Evolutionary conservation across 1,140 invertebrate genomes (phyloP).

Genomic region (Drosophila busckii): DNA sequence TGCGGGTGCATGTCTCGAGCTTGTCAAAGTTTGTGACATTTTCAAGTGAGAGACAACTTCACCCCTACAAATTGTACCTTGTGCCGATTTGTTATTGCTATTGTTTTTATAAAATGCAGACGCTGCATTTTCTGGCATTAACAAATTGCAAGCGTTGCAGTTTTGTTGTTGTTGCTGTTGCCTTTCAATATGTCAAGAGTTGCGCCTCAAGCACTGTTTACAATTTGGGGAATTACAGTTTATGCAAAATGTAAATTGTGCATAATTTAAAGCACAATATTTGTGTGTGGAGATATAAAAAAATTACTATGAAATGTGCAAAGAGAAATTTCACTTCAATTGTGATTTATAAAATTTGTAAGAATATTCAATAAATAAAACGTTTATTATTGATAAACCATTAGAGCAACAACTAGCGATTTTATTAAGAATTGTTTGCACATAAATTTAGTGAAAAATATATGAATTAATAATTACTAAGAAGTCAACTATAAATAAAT

Average conservation of each 20-base stretch:
- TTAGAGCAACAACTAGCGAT: no score
- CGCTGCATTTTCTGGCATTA: conserved; percentile 19
- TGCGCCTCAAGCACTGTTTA: conserved; percentile 10
- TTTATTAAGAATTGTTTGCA: no score
- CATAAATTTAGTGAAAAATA: no score
- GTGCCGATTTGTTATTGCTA: conserved; percentile 5
- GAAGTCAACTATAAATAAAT: no score
- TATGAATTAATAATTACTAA: no score
- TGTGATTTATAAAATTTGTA: no score
- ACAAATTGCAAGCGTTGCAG: conserved; percentile 30
- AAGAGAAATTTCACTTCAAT: no score
- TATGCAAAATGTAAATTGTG: conserved; percentile 10
- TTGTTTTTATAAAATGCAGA: conserved; percentile 18
- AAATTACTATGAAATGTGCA: no score
- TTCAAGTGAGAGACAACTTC: conserved; percentile 17
- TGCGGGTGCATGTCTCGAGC: not conserved
- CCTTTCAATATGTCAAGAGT: conserved; percentile 21
- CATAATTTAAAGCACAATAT: no score
- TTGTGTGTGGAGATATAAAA: no score
- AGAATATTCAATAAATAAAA: no score
- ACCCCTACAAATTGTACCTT: conserved; percentile 24
- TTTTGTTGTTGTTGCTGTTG: conserved; percentile 27
- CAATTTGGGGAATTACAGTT: conserved; percentile 6
- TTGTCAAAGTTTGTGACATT: conserved; percentile 27
- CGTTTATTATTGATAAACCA: no score